These are phyloP conservation scores for Girardia tigrina DNA, from an alignment of 2,888 invertebrate species.

Conservation along the genomic window DNA sequence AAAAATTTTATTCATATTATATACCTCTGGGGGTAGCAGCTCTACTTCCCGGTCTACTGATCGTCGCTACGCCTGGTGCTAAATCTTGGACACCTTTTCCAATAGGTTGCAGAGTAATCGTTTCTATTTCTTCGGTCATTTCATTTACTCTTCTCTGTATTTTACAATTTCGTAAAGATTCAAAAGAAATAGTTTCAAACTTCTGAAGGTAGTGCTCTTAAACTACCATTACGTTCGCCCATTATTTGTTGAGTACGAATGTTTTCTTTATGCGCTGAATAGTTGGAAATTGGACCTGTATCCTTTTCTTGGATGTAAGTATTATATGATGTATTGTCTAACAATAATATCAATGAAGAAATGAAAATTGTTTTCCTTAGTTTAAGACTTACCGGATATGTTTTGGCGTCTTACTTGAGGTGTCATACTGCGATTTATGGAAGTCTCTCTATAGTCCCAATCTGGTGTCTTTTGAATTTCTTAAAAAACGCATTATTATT, in stretches of 20 bases:
- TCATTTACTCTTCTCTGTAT: slow-evolving; percentile 8
- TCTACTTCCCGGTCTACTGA: slow-evolving; percentile 21
- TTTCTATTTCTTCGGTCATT: slow-evolving; percentile 43
- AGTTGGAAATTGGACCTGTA: neutral
- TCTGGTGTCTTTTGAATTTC: neutral
- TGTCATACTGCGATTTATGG: neutral
- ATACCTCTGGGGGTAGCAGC: slow-evolving; percentile 13
- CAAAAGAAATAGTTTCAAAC: neutral
- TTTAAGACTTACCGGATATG: neutral
- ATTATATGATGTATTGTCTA: neutral
- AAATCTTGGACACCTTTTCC: slow-evolving; percentile 48
- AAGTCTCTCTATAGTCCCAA: neutral
- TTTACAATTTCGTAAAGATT: neutral
- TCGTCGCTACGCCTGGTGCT: slow-evolving; percentile 7
- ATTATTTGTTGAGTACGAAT: neutral
- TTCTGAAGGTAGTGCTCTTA: neutral
- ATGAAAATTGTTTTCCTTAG: too few species aligned
- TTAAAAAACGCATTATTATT: neutral
- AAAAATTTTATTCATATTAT: neutral
- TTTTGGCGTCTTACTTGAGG: neutral
- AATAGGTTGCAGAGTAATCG: slow-evolving; percentile 47
- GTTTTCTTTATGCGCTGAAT: neutral
- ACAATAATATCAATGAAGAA: too few species aligned
- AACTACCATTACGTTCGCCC: slow-evolving; percentile 4
- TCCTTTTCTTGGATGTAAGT: slow-evolving; percentile 9